Evolutionary conservation across 2,113 vertebrate species (phyloP).

Genomic region (Macaca nemestrina): DNA sequence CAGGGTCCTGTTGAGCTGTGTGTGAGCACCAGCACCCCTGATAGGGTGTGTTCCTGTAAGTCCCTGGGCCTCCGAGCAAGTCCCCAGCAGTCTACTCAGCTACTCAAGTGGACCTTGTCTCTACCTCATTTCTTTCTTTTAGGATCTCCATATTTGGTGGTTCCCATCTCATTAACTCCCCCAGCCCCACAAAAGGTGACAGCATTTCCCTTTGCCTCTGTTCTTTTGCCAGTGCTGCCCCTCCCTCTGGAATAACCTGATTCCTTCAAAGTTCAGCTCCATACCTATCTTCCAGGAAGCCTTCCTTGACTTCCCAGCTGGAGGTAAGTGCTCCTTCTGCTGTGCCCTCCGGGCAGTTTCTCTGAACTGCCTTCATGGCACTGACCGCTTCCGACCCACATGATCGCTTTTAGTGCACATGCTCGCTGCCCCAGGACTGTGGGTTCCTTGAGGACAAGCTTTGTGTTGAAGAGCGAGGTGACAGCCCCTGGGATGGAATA

Average conservation of each 20-base stretch:
- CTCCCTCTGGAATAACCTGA: not conserved
- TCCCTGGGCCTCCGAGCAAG: not conserved
- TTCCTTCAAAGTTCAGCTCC: not conserved
- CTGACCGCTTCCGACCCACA: not conserved
- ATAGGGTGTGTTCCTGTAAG: not conserved
- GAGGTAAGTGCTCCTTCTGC: not conserved
- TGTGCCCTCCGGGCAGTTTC: not conserved
- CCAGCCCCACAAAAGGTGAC: not conserved
- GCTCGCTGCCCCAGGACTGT: not conserved
- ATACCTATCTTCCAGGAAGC: not conserved
- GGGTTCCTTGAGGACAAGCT: not conserved
- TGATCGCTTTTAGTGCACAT: not conserved
- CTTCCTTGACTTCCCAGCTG: not conserved
- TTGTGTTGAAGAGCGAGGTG: not conserved
- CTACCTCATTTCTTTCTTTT: not conserved
- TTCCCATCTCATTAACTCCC: not conserved
- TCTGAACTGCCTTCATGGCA: not conserved
- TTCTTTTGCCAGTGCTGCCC: not conserved
- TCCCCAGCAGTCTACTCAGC: not conserved
- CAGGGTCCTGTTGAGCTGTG: not conserved
- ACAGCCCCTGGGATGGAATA: not conserved
- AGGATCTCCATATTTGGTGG: not conserved
- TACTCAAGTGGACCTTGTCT: not conserved
- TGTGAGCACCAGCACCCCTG: not conserved
- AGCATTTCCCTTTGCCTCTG: not conserved